Conservation (phyloP, 1,140 invertebrate species). For the Aporrectodea caliginosa region DNA sequence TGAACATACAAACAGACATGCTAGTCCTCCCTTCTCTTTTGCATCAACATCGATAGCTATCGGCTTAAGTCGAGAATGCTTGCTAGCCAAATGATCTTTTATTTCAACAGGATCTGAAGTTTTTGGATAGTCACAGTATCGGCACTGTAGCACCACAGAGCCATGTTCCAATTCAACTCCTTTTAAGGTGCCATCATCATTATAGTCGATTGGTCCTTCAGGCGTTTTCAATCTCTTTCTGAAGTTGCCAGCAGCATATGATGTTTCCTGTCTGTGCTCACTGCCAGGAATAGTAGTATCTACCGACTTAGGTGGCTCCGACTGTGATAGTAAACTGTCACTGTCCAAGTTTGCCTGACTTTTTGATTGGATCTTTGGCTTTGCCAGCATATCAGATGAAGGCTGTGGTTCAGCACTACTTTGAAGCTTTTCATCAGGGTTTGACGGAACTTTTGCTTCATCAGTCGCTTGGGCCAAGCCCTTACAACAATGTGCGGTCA, state of each 20-base stretch:
- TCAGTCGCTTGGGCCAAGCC: too few species aligned
- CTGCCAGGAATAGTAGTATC: background rate
- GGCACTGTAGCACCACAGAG: conserved; percentile 5
- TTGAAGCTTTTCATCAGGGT: too few species aligned
- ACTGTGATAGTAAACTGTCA: background rate
- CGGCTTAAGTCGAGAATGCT: conserved; percentile 4
- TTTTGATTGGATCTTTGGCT: background rate
- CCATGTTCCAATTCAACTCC: background rate
- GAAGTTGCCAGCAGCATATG: background rate
- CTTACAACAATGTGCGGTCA: conserved; percentile 5
- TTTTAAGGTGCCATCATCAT: background rate
- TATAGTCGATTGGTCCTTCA: background rate
- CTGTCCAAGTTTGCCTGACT: background rate
- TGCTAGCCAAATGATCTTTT: conserved; percentile 10
- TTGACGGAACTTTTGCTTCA: too few species aligned
- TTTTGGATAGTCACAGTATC: conserved; percentile 12
- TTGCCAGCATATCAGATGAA: background rate
- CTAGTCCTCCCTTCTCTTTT: background rate
- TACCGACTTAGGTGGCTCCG: background rate
- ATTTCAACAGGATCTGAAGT: conserved; percentile 5
- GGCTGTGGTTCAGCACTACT: background rate
- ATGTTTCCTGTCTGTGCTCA: background rate
- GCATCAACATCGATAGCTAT: conserved; percentile 9
- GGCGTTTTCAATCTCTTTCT: background rate
- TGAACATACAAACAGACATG: conserved; percentile 7